A percentile compares a stretch with the other conserved stretches of the same genome.
These are phyloP conservation scores for Hafferia zeledoni DNA, from an alignment of 2,797 vertebrate species.

Conservation along the genomic window DNA sequence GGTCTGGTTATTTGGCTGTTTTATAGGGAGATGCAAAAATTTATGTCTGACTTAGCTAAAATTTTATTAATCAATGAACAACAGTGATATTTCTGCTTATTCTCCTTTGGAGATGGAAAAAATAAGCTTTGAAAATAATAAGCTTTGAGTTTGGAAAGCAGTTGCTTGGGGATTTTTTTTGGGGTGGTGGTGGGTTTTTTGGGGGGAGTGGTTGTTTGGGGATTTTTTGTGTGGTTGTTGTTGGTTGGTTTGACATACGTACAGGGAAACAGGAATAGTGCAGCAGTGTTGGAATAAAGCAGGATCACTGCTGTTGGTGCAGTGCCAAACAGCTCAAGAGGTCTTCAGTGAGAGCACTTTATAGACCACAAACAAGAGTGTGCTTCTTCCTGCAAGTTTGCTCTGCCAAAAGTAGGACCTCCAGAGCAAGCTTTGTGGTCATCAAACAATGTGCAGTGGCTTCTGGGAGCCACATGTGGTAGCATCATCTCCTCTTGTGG, in stretches of 20 bases:
- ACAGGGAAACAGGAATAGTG: background rate
- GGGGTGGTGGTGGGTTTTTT: accelerated
- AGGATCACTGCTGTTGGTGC: background rate
- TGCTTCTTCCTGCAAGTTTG: background rate
- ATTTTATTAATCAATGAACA: background rate
- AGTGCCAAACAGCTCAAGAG: background rate
- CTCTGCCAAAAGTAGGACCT: background rate
- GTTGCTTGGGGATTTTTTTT: background rate
- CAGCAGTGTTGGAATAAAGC: background rate
- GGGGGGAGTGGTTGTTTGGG: no score
- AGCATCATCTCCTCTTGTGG: background rate
- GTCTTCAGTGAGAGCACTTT: background rate
- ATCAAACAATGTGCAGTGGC: background rate
- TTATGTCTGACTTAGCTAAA: background rate
- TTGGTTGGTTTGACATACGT: background rate
- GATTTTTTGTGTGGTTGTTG: background rate
- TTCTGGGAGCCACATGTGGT: accelerated
- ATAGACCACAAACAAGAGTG: accelerated
- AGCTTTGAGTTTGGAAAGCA: background rate
- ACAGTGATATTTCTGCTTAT: background rate
- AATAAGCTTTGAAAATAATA: no score
- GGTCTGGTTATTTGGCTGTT: background rate
- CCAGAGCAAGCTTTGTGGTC: background rate
- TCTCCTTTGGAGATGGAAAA: background rate
- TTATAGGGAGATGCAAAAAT: background rate